Evolutionary conservation across 2,113 vertebrate genomes (phyloP), one percentile per base, ranked within the genome.

Genomic region (Apteryx owenii): DNA sequence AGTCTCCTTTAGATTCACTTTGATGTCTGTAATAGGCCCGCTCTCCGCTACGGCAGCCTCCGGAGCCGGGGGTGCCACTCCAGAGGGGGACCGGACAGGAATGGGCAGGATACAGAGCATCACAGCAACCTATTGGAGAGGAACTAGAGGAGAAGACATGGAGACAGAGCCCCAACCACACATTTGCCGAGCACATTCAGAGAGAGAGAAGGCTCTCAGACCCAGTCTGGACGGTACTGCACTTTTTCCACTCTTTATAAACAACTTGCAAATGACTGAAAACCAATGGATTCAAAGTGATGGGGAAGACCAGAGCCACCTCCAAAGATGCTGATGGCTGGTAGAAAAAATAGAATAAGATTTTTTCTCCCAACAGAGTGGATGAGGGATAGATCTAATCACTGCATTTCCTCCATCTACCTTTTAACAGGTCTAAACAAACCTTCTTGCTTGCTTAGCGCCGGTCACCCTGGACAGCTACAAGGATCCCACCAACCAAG

Each of bases 1-100:
- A 19, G 5, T 2, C 72, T 7, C 0, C 0, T 12, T 42, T 25
- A 4, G 0, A 1, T 7, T 2, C 60, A 9, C 65, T 4, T 6
- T 4, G 3, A 9, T 8, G 25, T 38, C 72, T 2, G 19, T 0
- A n/a, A 4, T 5, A 2, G 8, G 40, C 8, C 1, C 7, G 7
- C 36, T 28, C 54, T 22, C 72, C 20, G 29, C 40, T 29, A 10
- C 10, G 20, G 66, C 42, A 31, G 44, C 44, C 28, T 46, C 48
- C 8, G 21, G 10, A 20, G 61, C n/a, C 10, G n/a, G n/a, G 33
- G 25, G 44, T 16, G 14, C 44, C 44, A 15, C 46, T 48, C 46
- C 46, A 19, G 46, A 48, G 46, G 18, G 56, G 56, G 56, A 60
- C 10, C 56, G 10, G 10, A 19, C 56, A 2, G 56, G 9, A 60